These are phyloP conservation scores for Isotomurus palustris DNA, from an alignment of 2,888 invertebrate species.

Conservation along the genomic window DNA sequence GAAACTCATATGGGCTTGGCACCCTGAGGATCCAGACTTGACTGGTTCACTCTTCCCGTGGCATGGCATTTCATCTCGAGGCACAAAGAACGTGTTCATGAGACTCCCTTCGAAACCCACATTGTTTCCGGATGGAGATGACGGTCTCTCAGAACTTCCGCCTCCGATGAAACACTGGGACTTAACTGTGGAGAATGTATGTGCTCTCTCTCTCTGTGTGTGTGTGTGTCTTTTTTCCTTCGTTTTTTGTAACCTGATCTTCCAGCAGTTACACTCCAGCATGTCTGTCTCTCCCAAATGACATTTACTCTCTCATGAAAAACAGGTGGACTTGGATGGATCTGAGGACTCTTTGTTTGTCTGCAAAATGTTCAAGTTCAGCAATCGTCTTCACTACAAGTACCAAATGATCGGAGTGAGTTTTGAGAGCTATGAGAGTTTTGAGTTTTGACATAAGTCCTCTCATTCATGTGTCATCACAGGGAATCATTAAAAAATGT, in stretches of 20 bases:
- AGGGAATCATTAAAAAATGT: too few relatives aligned
- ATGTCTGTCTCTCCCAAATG: too few relatives aligned
- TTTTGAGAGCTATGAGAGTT: neutral
- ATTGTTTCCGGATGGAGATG: constrained; percentile 24
- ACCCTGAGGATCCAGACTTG: constrained; percentile 17
- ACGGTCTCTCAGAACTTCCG: neutral
- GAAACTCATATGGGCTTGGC: constrained; percentile 69
- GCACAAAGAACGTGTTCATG: constrained; percentile 63
- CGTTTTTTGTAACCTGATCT: too few relatives aligned
- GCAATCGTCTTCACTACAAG: constrained; percentile 7
- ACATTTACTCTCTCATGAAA: neutral
- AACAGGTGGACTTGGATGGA: constrained; percentile 13
- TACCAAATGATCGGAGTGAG: constrained; percentile 22
- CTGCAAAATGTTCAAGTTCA: constrained; percentile 17
- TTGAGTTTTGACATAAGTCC: too few relatives aligned
- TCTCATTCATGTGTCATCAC: too few relatives aligned
- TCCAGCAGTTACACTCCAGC: too few relatives aligned
- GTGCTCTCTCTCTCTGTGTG: neutral
- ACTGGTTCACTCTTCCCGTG: constrained; percentile 49
- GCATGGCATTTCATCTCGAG: constrained; percentile 61
- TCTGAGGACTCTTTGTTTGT: constrained; percentile 1
- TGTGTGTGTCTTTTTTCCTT: too few relatives aligned
- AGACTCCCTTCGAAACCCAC: constrained; percentile 17
- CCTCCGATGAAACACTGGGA: constrained; percentile 23
- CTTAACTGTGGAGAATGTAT: constrained; percentile 26